These are phyloP conservation scores for Dryobates pubescens DNA, from an alignment of 2,797 vertebrate genomes.

Conservation along the genomic window DNA sequence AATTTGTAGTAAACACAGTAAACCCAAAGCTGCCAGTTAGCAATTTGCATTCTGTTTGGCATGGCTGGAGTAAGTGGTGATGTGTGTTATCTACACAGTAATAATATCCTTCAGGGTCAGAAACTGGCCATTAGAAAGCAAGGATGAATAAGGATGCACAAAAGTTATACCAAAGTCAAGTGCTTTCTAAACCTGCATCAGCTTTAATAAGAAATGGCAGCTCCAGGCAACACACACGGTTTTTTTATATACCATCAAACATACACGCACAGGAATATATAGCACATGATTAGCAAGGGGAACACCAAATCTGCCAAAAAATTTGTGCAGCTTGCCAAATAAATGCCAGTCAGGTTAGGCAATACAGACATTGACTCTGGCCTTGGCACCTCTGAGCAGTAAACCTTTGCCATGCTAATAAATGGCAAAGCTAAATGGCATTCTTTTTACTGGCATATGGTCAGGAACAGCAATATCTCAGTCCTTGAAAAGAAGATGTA, in stretches of 20 bases:
- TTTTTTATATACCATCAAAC: conserved; percentile 5
- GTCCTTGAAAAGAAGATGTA: not conserved
- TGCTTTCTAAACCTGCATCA: conserved; percentile 39
- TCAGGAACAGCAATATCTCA: not conserved
- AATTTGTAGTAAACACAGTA: not conserved
- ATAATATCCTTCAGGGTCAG: conserved; percentile 11
- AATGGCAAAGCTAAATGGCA: not conserved
- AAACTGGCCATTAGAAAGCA: conserved; percentile 31
- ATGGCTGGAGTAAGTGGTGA: not conserved
- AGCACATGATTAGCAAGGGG: conserved; percentile 19
- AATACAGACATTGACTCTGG: not conserved
- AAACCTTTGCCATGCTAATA: conserved; percentile 2
- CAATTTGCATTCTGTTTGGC: not conserved
- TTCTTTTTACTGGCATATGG: not conserved
- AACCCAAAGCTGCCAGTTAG: conserved; percentile 1
- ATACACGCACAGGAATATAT: not conserved
- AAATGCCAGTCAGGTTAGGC: conserved; percentile 25
- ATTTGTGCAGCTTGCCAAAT: not conserved
- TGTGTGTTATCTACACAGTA: not conserved
- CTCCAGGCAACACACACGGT: not conserved
- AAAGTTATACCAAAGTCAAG: conserved; percentile 37
- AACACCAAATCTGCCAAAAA: conserved; percentile 22
- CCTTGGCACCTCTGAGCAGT: not conserved
- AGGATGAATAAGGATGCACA: conserved; percentile 12
- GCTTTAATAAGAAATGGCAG: conserved; percentile 40